Conservation (phyloP, 2,113 vertebrate species). For the Ciconia boyciana region DNA sequence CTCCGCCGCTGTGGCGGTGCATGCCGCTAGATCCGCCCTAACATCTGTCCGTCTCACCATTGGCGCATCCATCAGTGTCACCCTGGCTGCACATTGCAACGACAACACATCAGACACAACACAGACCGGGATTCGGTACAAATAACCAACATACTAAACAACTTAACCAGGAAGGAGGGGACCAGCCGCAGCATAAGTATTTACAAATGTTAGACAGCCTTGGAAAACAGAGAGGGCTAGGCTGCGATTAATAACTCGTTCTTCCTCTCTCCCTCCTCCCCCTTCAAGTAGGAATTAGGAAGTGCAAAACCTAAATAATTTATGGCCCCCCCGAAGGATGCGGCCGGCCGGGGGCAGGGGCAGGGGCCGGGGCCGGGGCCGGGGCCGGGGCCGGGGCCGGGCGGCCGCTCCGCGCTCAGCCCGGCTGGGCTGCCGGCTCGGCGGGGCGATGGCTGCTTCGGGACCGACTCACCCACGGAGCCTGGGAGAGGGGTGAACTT, state of each 20-base stretch:
- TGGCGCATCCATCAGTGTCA: constrained; percentile 96
- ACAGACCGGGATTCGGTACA: constrained; percentile 51
- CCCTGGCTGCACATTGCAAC: constrained; percentile 71
- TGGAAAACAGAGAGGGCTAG: background rate
- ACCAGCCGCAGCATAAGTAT: constrained; percentile 17
- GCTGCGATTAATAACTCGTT: background rate
- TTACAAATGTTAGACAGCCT: constrained; percentile 29
- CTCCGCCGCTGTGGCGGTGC: constrained; percentile 73
- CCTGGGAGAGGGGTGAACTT: background rate
- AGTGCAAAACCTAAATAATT: background rate
- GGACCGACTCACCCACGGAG: background rate
- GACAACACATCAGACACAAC: constrained; percentile 72
- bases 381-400: background rate
- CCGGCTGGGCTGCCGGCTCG: background rate
- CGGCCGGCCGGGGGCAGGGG: background rate
- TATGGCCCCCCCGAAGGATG: background rate
- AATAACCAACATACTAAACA: constrained; percentile 54
- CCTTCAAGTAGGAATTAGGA: background rate
- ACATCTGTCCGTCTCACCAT: constrained; percentile 96
- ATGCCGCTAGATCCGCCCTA: constrained; percentile 91
- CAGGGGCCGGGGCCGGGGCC: too few relatives aligned
- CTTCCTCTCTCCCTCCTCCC: background rate
- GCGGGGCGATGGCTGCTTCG: background rate
- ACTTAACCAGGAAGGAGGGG: constrained; percentile 41
- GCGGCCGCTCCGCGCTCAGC: background rate